These are phyloP conservation scores for Aculops lycopersici DNA, from an alignment of 1,140 invertebrate species.

Conservation along the genomic window DNA sequence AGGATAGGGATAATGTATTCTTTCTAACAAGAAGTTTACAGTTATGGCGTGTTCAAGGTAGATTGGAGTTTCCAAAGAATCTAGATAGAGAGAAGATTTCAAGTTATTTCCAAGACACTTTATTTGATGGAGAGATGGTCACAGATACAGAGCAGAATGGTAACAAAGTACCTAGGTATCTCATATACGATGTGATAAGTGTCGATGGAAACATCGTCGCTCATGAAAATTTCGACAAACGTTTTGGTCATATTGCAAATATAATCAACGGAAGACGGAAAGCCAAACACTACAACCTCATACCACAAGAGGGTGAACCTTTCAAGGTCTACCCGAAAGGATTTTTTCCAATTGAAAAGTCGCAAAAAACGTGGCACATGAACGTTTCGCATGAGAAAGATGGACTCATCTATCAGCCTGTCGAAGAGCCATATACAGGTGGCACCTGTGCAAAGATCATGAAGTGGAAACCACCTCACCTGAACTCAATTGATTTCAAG, in stretches of 20 bases:
- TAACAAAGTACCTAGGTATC: slow-evolving; percentile 38
- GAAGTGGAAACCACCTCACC: slow-evolving; percentile 80
- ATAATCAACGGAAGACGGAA: slow-evolving; percentile 30
- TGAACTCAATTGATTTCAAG: slow-evolving; percentile 85
- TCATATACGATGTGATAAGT: slow-evolving; percentile 77
- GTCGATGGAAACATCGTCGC: slow-evolving; percentile 32
- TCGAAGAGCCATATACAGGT: slow-evolving; percentile 24
- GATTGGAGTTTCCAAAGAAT: slow-evolving; percentile 35
- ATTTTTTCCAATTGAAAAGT: slow-evolving; percentile 46
- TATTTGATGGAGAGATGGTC: slow-evolving; percentile 90
- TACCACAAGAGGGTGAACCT: slow-evolving; percentile 43
- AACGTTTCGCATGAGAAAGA: slow-evolving; percentile 79
- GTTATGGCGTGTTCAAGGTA: slow-evolving; percentile 47
- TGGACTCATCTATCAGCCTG: slow-evolving; percentile 86
- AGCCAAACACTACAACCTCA: slow-evolving; percentile 35
- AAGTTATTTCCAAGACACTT: slow-evolving; percentile 37
- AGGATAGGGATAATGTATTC: slow-evolving; percentile 45
- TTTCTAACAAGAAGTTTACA: slow-evolving; percentile 82
- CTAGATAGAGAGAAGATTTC: slow-evolving; percentile 26
- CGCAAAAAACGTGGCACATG: slow-evolving; percentile 35
- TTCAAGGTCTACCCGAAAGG: slow-evolving; percentile 54
- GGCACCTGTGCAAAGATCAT: slow-evolving; percentile 50
- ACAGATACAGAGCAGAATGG: slow-evolving; percentile 40
- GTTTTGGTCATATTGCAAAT: slow-evolving; percentile 35
- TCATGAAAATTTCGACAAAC: slow-evolving; percentile 35